These are phyloP conservation scores for Merluccius polli DNA, from an alignment of 2,797 vertebrate genomes.

Conservation along the genomic window DNA sequence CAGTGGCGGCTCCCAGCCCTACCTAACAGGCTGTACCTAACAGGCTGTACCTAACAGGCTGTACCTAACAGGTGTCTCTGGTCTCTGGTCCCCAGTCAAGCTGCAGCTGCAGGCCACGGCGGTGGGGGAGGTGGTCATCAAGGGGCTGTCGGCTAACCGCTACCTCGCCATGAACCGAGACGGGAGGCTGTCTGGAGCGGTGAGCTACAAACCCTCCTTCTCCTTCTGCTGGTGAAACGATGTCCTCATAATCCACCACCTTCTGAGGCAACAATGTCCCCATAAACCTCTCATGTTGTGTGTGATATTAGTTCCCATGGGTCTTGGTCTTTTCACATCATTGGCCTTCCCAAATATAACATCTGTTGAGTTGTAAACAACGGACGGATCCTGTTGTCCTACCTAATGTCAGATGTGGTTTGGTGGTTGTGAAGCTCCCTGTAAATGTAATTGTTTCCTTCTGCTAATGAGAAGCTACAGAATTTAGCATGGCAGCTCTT, in stretches of 20 bases:
- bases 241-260: no score
- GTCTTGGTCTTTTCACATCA: background rate
- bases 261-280: no score
- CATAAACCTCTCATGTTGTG: no score
- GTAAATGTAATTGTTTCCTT: background rate
- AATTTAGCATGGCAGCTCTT: no score
- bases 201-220: constrained; percentile 66
- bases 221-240: background rate
- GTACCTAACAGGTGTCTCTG: background rate
- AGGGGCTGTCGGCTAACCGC: constrained; percentile 88
- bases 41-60: no score
- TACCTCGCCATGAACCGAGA: constrained; percentile 97
- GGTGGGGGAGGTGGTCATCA: constrained; percentile 92
- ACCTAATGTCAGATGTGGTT: no score
- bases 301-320: no score
- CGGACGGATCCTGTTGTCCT: no score
- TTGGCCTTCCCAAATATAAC: background rate
- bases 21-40: no score
- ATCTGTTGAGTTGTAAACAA: no score
- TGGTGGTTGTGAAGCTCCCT: no score
- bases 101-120: constrained; percentile 94
- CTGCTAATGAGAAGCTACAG: background rate
- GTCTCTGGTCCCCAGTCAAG: constrained; percentile 77
- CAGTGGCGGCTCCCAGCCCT: no score
- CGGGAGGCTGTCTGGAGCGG: constrained; percentile 85